A percentile compares a stretch with the other conserved stretches of the same genome.
Conservation (phyloP, 2,113 vertebrate species). For the Centrocercus urophasianus region DNA sequence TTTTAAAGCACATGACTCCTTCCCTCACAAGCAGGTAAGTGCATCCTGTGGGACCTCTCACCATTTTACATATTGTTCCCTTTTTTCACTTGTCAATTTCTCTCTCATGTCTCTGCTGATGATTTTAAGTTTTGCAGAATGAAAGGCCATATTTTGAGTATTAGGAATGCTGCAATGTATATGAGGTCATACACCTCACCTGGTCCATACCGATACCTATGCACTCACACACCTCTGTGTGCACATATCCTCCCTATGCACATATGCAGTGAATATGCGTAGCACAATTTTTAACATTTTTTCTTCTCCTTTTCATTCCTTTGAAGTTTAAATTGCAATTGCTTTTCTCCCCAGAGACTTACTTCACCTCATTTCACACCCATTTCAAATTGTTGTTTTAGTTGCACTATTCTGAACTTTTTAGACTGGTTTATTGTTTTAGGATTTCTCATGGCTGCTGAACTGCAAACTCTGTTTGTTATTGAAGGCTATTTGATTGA, state of each 20-base stretch:
- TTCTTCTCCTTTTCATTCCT: neutral
- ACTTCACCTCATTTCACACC: constrained; percentile 25
- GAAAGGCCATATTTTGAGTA: neutral
- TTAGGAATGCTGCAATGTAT: neutral
- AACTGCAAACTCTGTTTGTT: constrained; percentile 50
- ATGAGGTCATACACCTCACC: neutral
- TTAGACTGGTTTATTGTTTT: constrained; percentile 56
- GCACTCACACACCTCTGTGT: neutral
- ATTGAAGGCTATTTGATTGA: constrained; percentile 62
- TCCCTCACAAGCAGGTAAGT: neutral
- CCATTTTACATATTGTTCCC: neutral
- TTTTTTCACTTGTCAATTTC: neutral
- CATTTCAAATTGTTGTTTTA: constrained; percentile 26
- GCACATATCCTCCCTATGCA: neutral
- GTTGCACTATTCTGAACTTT: constrained; percentile 42
- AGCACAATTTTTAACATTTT: neutral
- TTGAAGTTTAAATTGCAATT: neutral
- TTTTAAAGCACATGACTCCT: neutral
- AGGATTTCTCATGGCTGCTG: constrained; percentile 35
- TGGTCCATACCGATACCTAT: neutral
- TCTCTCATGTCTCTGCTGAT: neutral
- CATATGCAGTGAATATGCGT: neutral
- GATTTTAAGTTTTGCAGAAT: neutral
- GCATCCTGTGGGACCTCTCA: neutral
- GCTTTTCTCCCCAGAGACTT: constrained; percentile 17